Conservation (phyloP, 2,888 invertebrate genomes). For the Pterobdella sp. region DNA sequence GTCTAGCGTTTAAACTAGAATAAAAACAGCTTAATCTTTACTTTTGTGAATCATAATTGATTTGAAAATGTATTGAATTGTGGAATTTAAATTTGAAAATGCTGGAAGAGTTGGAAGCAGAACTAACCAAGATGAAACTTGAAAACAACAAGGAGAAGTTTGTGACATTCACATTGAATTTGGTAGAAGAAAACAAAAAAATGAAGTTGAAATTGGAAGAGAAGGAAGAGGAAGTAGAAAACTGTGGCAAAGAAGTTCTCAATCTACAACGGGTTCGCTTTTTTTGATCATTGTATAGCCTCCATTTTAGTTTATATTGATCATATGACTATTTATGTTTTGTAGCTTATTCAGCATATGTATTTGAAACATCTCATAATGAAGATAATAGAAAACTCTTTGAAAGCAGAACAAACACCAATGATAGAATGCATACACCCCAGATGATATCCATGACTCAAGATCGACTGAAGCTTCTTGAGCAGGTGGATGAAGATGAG, state of each 20-base stretch:
- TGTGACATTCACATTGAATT: background rate
- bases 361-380: background rate
- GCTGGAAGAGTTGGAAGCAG: slow-evolving; percentile 18
- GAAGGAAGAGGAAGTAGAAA: slow-evolving; percentile 13
- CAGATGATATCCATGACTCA: slow-evolving; percentile 10
- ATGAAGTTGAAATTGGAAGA: slow-evolving; percentile 2
- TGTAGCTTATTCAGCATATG: background rate
- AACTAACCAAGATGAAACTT: slow-evolving; percentile 2
- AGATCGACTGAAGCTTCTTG: slow-evolving; percentile 11
- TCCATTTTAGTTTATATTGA: background rate
- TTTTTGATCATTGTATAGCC: background rate
- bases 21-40: no score
- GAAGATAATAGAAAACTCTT: background rate
- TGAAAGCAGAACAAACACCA: background rate
- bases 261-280: no score
- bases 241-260: no score
- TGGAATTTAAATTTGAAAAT: background rate
- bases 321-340: background rate
- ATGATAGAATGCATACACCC: background rate
- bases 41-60: no score
- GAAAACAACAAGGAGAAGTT: slow-evolving; percentile 1
- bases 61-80: slow-evolving; percentile 3
- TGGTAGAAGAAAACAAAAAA: slow-evolving; percentile 19
- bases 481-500: slow-evolving; percentile 22
- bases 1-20: background rate